Percentiles rank a stretch among this genome's conserved stretches.
phyloP scores from a whole-genome alignment of 2,113 vertebrate genomes.

The Oryzias curvinotus region DNA sequence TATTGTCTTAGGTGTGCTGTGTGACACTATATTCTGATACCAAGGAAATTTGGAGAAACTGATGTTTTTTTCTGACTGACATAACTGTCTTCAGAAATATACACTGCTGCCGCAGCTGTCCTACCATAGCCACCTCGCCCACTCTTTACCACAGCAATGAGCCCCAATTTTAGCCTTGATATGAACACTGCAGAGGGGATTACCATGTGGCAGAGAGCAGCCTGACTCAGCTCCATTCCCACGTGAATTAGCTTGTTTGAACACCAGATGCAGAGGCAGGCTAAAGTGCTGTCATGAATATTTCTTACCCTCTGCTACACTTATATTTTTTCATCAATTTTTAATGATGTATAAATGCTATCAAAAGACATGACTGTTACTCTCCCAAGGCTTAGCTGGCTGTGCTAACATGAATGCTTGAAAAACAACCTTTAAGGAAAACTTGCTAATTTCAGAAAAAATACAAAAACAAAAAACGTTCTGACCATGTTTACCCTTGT shows the following conservation, averaged over 20 bases:
- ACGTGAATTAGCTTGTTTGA: constrained; percentile 25
- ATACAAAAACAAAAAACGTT: too few relatives aligned
- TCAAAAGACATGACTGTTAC: constrained; percentile 25
- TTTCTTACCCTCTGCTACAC: constrained; percentile 16
- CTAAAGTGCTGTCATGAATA: constrained; percentile 37
- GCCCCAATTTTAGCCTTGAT: constrained; percentile 20
- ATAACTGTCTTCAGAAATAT: not conserved
- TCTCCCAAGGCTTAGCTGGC: constrained; percentile 30
- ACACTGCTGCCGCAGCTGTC: not conserved
- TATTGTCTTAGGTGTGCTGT: too few relatives aligned
- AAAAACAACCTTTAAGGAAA: constrained; percentile 9
- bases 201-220: constrained; percentile 24
- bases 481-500: too few relatives aligned
- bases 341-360: constrained; percentile 54
- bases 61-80: too few relatives aligned
- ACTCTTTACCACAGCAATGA: constrained; percentile 6
- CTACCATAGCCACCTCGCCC: not conserved
- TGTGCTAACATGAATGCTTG: constrained; percentile 20
- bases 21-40: too few relatives aligned
- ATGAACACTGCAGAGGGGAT: constrained; percentile 33
- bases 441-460: not conserved
- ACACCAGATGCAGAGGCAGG: constrained; percentile 7
- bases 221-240: constrained; percentile 46
- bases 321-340: constrained; percentile 61
- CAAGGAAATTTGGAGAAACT: too few relatives aligned